A percentile compares a stretch with the other conserved stretches of the same genome.
Conservation (phyloP, 2,888 invertebrate genomes). For the Eupithecia dodoneata region DNA sequence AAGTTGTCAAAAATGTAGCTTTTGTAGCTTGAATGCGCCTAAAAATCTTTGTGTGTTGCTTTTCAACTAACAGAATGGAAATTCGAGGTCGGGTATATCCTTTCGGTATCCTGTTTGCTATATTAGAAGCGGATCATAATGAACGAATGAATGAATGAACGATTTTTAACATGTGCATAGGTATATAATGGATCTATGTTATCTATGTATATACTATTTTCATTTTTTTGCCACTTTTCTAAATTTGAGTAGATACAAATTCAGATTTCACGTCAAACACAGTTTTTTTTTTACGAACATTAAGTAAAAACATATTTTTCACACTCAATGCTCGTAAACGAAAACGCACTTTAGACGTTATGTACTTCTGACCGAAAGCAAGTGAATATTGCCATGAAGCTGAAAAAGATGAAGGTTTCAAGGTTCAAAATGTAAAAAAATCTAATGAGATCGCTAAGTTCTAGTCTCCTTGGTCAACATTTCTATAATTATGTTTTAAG, state of each 20-base stretch:
- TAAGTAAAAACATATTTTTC: too few relatives aligned
- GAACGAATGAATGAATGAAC: neutral
- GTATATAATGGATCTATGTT: too few relatives aligned
- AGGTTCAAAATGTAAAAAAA: too few relatives aligned
- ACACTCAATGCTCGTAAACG: too few relatives aligned
- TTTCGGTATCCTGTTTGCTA: neutral
- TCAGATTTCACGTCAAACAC: neutral
- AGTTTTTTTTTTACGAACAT: too few relatives aligned
- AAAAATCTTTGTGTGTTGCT: slow-evolving; percentile 23
- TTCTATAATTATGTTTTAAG: too few relatives aligned
- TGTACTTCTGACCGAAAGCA: too few relatives aligned
- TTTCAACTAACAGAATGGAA: neutral
- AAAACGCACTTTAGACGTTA: too few relatives aligned
- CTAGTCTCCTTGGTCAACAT: too few relatives aligned
- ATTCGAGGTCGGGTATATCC: neutral
- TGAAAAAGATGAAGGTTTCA: too few relatives aligned
- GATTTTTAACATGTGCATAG: neutral
- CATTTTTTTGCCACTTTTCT: neutral
- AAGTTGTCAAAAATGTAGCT: slow-evolving; percentile 35
- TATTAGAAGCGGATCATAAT: neutral
- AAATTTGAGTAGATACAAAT: neutral
- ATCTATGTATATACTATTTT: neutral
- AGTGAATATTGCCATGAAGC: too few relatives aligned
- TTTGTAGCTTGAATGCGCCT: slow-evolving; percentile 5
- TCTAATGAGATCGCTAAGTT: too few relatives aligned